Percentiles rank a stretch among this genome's conserved stretches.
These are phyloP conservation scores for Gymnobelideus leadbeateri DNA, from an alignment of 2,113 vertebrate species.

Conservation along the genomic window DNA sequence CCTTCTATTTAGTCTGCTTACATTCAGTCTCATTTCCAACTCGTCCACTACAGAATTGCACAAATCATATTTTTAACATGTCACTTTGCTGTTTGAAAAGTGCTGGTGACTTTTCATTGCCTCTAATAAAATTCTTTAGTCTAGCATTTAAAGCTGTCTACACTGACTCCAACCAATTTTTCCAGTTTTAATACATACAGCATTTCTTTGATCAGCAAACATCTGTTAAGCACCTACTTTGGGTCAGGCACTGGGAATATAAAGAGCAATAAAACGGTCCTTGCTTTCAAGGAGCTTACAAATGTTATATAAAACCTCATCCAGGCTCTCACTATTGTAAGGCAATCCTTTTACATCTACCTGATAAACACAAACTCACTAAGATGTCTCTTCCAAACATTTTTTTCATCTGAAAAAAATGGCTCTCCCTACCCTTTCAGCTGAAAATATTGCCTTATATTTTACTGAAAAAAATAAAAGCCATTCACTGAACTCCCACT, in stretches of 20 bases:
- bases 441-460: neutral
- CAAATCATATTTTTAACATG: neutral
- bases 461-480: neutral
- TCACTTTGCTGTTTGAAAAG: neutral
- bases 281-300: neutral
- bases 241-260: neutral
- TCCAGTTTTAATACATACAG: neutral
- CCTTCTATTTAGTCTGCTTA: neutral
- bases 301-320: neutral
- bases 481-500: neutral
- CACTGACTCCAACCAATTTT: neutral
- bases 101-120: neutral
- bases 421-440: neutral
- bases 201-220: neutral
- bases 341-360: neutral
- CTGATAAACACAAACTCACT: neutral
- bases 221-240: neutral
- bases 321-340: neutral
- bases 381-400: neutral
- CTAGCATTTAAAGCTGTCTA: neutral
- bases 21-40: neutral
- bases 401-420: neutral
- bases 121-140: neutral
- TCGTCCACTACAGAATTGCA: neutral
- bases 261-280: neutral